Evolutionary conservation across 2,113 vertebrate genomes (phyloP), one percentile per base, ranked within the genome.

Genomic region (Globicephala melas): DNA sequence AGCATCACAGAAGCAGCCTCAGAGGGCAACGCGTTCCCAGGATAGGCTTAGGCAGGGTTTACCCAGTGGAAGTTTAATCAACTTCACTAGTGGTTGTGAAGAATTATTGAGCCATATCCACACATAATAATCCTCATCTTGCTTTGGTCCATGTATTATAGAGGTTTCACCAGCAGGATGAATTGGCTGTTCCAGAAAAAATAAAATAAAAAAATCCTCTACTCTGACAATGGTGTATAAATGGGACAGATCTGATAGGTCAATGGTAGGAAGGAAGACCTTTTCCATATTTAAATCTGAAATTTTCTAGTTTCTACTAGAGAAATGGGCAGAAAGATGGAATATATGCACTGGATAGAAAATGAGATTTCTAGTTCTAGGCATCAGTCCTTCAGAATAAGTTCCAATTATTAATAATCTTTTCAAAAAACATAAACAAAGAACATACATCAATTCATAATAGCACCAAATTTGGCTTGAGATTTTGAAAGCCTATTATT

Each of bases 401-500:
- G 23, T 96, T 89, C 71, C 50, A 94, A 79, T 92, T 89, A 58
- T 93, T 89, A 95, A 36, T 89, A 53, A 15, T 92, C 65, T 97
- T 94, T 97, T 91, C 58, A 94, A 92, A 80, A 94, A 23, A 7
- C 8, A 36, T 92, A 95, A 76, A 47, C 73, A 92, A 79, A 91
- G 53, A 93, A 96, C 89, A 95, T 89, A 89, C 14, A 68, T 81
- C 76, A 88, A 23, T 63, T 96, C 26, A 44, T 94, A 98, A 81
- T 93, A 96, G 96, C 94, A 97, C 38, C 93, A 92, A 76, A 50
- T 84, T 63, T 97, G 1, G 81, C 87, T 97, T 98, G 33, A 84
- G 77, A 92, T 95, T 97, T 97, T 88, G 96, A 98, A 98, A 96
- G 21, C 44, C 63, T 97, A 55, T 95, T 97, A 89, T 91, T 97